Percentiles rank a stretch among this genome's conserved stretches.
Evolutionary conservation across 2,888 invertebrate genomes (phyloP).

Genomic region (Spisula solida): DNA sequence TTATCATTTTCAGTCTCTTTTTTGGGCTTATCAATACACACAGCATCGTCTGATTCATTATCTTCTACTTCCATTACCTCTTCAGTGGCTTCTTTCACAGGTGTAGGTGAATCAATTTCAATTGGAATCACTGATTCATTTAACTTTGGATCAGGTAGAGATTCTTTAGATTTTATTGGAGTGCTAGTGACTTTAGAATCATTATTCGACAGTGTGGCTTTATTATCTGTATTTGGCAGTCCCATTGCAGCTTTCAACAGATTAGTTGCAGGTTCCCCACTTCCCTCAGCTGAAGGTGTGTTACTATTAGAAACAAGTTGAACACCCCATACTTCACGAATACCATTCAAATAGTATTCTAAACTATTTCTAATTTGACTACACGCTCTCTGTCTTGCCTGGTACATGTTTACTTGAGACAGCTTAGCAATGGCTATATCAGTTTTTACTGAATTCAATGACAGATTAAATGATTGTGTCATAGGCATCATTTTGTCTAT

Average conservation of each 20-base stretch:
- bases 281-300: background rate
- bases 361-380: slow-evolving; percentile 67
- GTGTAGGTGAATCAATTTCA: slow-evolving; percentile 32
- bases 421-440: slow-evolving; percentile 68
- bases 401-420: slow-evolving; percentile 54
- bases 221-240: background rate
- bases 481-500: slow-evolving; percentile 67
- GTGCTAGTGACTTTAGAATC: slow-evolving; percentile 47
- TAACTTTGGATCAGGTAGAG: background rate
- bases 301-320: slow-evolving; percentile 43
- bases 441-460: slow-evolving; percentile 69
- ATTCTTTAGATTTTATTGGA: slow-evolving; percentile 7
- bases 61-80: slow-evolving; percentile 25
- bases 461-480: slow-evolving; percentile 63
- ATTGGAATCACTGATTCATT: slow-evolving; percentile 44
- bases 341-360: slow-evolving; percentile 63
- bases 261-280: background rate
- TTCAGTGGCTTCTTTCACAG: background rate
- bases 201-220: background rate
- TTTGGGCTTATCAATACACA: background rate
- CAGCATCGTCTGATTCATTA: slow-evolving; percentile 16
- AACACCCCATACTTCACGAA: slow-evolving; percentile 66
- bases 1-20: background rate
- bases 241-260: background rate
- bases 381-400: slow-evolving; percentile 62